A percentile compares a stretch with the other conserved stretches of the same genome.
Conservation (phyloP, 2,113 vertebrate species). For the Monopterus albus region DNA sequence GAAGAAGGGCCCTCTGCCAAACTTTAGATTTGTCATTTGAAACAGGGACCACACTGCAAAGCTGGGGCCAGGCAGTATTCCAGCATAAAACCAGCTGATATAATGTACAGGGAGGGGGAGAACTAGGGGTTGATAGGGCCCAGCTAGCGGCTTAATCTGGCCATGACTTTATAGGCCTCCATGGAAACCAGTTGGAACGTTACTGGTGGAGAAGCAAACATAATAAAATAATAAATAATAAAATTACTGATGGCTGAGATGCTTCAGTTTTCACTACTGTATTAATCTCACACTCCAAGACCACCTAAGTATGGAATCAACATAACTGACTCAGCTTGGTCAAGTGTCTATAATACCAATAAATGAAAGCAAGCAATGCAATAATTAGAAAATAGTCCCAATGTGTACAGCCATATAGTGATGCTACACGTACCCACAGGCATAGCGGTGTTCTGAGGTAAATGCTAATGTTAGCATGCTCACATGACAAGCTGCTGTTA, state of each 20-base stretch:
- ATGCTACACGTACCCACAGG: too few species aligned
- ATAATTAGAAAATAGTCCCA: too few species aligned
- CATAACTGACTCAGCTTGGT: background rate
- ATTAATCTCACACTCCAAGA: background rate
- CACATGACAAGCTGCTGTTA: too few species aligned
- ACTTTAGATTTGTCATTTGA: conserved; percentile 10
- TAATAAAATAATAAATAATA: background rate
- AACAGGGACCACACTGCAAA: background rate
- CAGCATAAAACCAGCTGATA: background rate
- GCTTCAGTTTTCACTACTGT: background rate
- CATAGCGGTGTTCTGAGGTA: too few species aligned
- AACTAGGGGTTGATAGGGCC: background rate
- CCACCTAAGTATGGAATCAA: background rate
- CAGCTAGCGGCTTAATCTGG: background rate
- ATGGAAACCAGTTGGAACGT: conserved; percentile 3
- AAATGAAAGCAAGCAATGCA: too few species aligned
- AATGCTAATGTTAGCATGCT: too few species aligned
- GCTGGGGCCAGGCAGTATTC: background rate
- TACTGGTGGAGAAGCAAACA: background rate
- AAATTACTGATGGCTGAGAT: conserved; percentile 4
- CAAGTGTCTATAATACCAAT: background rate
- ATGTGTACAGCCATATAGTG: too few species aligned
- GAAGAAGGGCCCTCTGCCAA: background rate
- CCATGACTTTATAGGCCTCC: background rate
- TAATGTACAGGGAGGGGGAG: background rate